Conservation (phyloP, 1,140 invertebrate genomes). For the Muscidifurax raptorellus region DNA sequence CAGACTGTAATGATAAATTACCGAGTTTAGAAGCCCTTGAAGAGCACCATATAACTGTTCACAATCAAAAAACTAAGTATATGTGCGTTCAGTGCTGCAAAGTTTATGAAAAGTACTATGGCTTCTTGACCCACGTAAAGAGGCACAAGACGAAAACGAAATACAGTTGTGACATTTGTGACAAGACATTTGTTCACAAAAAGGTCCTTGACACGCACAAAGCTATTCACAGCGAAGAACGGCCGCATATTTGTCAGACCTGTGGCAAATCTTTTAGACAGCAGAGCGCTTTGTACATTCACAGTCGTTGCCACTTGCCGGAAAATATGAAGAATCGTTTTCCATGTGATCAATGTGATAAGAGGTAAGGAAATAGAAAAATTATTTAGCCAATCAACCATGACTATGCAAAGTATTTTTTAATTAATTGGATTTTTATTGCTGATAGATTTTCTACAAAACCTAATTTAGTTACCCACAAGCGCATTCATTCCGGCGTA, state of each 20-base stretch:
- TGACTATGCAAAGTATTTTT: slow-evolving; percentile 21
- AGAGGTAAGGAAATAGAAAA: slow-evolving; percentile 67
- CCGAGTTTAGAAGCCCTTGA: slow-evolving; percentile 74
- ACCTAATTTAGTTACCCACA: slow-evolving; percentile 78
- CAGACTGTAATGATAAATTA: slow-evolving; percentile 76
- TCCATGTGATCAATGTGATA: slow-evolving; percentile 78
- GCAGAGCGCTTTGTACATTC: slow-evolving; percentile 76
- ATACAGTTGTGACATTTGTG: slow-evolving; percentile 77
- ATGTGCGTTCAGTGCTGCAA: slow-evolving; percentile 79
- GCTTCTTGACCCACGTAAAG: slow-evolving; percentile 77
- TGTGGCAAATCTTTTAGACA: slow-evolving; percentile 78
- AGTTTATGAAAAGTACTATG: slow-evolving; percentile 78
- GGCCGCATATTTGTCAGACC: slow-evolving; percentile 75
- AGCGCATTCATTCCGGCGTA: slow-evolving; percentile 77
- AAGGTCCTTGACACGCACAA: slow-evolving; percentile 76
- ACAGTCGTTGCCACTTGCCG: slow-evolving; percentile 76
- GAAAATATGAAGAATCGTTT: slow-evolving; percentile 76
- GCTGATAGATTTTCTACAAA: slow-evolving; percentile 74
- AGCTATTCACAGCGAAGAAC: slow-evolving; percentile 74
- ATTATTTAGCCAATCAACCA: neutral
- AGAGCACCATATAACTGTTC: slow-evolving; percentile 75
- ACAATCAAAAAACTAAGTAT: slow-evolving; percentile 76
- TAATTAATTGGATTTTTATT: neutral
- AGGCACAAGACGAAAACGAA: slow-evolving; percentile 76
- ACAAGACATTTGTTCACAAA: slow-evolving; percentile 76